Evolutionary conservation across 2,113 vertebrate genomes (phyloP).

Genomic region (Pteronura brasiliensis): DNA sequence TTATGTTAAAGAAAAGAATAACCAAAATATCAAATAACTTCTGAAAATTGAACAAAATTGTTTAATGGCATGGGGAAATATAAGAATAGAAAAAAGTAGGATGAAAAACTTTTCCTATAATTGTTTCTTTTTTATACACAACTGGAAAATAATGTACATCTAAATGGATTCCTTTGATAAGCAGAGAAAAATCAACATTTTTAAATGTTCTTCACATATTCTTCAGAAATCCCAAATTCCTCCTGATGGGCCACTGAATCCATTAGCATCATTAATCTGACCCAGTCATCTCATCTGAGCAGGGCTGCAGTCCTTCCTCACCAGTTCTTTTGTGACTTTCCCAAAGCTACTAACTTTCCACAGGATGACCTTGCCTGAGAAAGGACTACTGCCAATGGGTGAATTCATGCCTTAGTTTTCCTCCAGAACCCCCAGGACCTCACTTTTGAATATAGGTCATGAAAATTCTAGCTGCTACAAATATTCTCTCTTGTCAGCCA

Average conservation of each 20-base stretch:
- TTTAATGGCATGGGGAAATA: not conserved
- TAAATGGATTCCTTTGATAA: constrained; percentile 10
- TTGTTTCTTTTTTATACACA: not conserved
- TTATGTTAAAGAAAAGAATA: not conserved
- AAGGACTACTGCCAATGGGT: not conserved
- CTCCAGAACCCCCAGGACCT: not conserved
- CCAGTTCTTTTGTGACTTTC: not conserved
- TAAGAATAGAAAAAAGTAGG: not conserved
- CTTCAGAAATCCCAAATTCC: not conserved
- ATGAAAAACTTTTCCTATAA: not conserved
- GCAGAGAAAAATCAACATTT: constrained; percentile 16
- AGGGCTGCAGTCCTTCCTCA: not conserved
- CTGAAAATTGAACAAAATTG: not conserved
- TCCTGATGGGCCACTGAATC: not conserved
- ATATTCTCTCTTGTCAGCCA: not conserved
- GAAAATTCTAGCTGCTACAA: not conserved
- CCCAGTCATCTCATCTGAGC: not conserved
- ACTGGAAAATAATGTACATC: not conserved
- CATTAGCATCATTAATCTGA: not conserved
- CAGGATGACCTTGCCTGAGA: not conserved
- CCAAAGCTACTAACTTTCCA: not conserved
- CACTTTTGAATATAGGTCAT: not conserved
- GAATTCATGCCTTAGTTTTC: not conserved
- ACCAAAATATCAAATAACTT: constrained; percentile 19
- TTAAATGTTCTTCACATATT: not conserved